A percentile compares a stretch with the other conserved stretches of the same genome.
Evolutionary conservation across 2,888 invertebrate species (phyloP).

Genomic region (Latrodectus elegans): DNA sequence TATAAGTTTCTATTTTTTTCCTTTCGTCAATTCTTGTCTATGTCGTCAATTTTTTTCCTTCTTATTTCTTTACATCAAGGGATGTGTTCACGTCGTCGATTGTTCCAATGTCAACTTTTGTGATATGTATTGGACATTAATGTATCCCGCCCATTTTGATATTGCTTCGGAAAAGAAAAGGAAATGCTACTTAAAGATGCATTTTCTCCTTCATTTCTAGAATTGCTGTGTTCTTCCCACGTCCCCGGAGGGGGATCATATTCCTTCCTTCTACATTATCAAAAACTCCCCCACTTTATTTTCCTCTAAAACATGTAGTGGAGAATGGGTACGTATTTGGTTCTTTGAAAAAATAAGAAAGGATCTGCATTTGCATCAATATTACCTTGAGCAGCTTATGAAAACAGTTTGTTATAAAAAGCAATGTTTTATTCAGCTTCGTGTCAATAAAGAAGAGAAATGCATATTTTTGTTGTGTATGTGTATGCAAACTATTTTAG

Average conservation of each 20-base stretch:
- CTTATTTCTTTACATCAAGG: no score
- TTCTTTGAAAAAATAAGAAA: background rate
- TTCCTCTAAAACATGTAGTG: no score
- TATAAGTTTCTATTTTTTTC: no score
- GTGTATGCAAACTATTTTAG: background rate
- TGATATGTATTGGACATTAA: conserved; percentile 19
- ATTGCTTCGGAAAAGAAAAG: conserved; percentile 14
- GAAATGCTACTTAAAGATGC: conserved; percentile 3
- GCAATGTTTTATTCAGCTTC: background rate
- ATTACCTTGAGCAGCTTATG: background rate
- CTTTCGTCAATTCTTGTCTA: no score
- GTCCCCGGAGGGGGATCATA: conserved; percentile 6
- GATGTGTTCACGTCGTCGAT: no score
- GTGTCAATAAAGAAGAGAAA: background rate
- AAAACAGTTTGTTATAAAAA: conserved; percentile 5
- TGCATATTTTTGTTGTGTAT: background rate
- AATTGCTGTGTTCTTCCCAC: background rate
- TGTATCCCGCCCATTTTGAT: background rate
- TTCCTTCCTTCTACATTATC: background rate
- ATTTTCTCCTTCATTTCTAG: conserved; percentile 12
- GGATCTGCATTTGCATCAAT: background rate
- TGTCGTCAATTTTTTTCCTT: no score
- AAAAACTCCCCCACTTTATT: background rate
- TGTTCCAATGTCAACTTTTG: conserved; percentile 5
- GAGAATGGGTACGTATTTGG: no score